Evolutionary conservation across 2,888 invertebrate genomes (phyloP).

Genomic region (Drosophila kuntzei): DNA sequence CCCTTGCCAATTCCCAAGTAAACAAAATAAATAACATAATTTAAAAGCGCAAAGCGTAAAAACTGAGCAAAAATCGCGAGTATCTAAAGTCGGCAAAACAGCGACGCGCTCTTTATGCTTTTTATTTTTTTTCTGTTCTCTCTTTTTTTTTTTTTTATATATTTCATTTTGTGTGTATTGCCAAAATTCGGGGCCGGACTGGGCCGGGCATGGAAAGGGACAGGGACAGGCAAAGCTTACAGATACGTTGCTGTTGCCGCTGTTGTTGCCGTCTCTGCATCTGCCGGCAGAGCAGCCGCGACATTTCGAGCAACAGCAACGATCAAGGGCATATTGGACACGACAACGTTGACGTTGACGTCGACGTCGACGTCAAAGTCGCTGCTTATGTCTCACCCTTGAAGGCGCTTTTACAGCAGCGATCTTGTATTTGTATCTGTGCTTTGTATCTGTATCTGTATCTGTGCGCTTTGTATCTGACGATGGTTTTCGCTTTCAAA

Average conservation of each 20-base stretch:
- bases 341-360: conserved; percentile 55
- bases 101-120: conserved; percentile 51
- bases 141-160: conserved; percentile 26
- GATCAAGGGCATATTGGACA: conserved; percentile 83
- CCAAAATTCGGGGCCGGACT: conserved; percentile 61
- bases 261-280: conserved; percentile 12
- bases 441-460: conserved; percentile 32
- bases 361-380: conserved; percentile 18
- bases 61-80: conserved; percentile 57
- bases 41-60: conserved; percentile 56
- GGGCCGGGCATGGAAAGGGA: conserved; percentile 45
- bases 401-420: conserved; percentile 74
- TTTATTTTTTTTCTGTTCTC: conserved; percentile 22
- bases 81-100: conserved; percentile 40
- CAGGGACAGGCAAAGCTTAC: conserved; percentile 60
- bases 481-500: conserved; percentile 79
- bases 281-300: conserved; percentile 42
- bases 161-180: conserved; percentile 57
- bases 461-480: conserved; percentile 50
- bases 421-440: conserved; percentile 36
- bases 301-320: conserved; percentile 65
- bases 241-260: conserved; percentile 44
- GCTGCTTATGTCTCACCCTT: conserved; percentile 69
- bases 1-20: conserved; percentile 72
- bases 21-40: conserved; percentile 71